Base-by-base conservation (phyloP, 2,797 vertebrate species). In the Thaleichthys pacificus region DNA sequence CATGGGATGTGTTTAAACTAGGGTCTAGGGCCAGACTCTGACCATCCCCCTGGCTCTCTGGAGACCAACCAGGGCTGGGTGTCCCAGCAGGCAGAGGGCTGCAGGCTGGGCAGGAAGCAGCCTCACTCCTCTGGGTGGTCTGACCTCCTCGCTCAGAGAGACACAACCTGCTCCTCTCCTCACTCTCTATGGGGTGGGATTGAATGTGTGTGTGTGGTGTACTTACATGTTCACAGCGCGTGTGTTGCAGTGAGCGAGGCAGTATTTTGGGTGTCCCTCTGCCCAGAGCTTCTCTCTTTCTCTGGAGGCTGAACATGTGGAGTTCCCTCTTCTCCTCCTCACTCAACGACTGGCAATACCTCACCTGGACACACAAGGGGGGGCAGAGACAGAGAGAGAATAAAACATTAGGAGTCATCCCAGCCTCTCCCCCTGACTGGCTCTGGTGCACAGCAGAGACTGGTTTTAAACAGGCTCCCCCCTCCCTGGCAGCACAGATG, bases 281-380 rank as follows among this genome's bases (percentile, higher is more conserved):
- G 26, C 97, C 97, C 0, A 99, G 91, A 0, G 97, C 96, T 84
- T 98, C 97, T 74, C 96, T 97, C 87, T 99, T 99, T 79, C 97
- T 94, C 87, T 98, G 97, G 61, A 92, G 90, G 65, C 96, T 98
- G 87, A 98, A 98, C 92, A 98, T 95, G 67, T 95, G 95, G 77
- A 99, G 89, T 76, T 98, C 97, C 73, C 95, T 95, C 85, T 95
- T 97, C 78, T 99, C 97, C 82, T 98, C 97, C 80, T 97, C 96
- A 2, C 91, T 94, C 82, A 99, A 85, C 8, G 95, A 94, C 77
- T 97, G 97, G 86, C 97, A 98, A 74, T 99, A 99, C 73, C 96
- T 93, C 82, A 98, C 93, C 97, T 99, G 87, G 22, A 70, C 8
- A 9, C 5, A 3, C 2, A 35, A 0, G 32, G 12, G 21, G 47